Conservation (phyloP, 1,140 invertebrate genomes). For the Eriosoma lanigerum region DNA sequence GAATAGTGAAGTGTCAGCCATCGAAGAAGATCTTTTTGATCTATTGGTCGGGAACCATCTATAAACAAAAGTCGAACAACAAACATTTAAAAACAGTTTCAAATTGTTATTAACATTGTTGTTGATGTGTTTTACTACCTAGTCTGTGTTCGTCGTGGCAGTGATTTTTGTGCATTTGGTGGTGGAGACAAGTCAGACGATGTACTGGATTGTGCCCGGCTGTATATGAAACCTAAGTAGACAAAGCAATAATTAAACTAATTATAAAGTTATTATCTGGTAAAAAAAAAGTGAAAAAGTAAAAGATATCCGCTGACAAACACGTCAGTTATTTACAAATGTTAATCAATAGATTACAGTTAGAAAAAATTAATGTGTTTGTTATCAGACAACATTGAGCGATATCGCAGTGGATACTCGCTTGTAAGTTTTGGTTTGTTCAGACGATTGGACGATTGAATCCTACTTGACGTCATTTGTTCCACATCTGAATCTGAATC, state of each 20-base stretch:
- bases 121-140: constrained; percentile 52
- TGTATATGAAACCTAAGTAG: constrained; percentile 69
- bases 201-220: constrained; percentile 73
- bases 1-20: constrained; percentile 65
- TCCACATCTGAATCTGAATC: constrained; percentile 76
- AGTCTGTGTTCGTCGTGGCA: constrained; percentile 57
- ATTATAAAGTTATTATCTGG: neutral
- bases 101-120: neutral
- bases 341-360: neutral
- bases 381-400: neutral
- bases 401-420: constrained; percentile 33
- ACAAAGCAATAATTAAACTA: neutral
- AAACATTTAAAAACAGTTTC: neutral
- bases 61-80: constrained; percentile 9
- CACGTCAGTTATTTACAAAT: neutral
- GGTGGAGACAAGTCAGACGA: constrained; percentile 74
- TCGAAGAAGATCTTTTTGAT: constrained; percentile 65
- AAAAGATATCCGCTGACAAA: too few relatives aligned
- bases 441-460: constrained; percentile 74
- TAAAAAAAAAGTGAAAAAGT: too few relatives aligned
- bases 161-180: constrained; percentile 72
- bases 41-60: constrained; percentile 67
- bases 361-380: neutral
- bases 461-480: constrained; percentile 71
- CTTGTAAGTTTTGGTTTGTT: constrained; percentile 27